These are phyloP conservation scores for Silurus lanzhouensis DNA, from an alignment of 2,797 vertebrate genomes.

Conservation along the genomic window DNA sequence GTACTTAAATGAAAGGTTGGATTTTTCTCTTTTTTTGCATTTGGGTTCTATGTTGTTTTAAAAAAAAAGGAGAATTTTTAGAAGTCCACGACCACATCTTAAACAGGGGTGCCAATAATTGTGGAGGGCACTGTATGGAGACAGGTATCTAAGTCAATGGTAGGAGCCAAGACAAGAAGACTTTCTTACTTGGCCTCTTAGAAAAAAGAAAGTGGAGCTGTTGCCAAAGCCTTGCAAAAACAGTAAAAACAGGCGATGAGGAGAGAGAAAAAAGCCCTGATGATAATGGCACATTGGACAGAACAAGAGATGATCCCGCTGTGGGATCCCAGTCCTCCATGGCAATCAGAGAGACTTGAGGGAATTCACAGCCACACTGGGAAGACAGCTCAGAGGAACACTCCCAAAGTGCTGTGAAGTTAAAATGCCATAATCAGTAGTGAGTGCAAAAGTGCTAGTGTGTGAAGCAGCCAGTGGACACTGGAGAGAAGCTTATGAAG, in stretches of 20 bases:
- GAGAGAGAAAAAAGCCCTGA: neutral
- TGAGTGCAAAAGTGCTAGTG: slow-evolving; percentile 21
- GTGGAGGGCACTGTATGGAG: no score
- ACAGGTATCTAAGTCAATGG: slow-evolving; percentile 62
- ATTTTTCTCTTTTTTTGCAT: no score
- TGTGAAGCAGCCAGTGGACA: slow-evolving; percentile 20
- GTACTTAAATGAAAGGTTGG: no score
- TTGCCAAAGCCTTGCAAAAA: neutral
- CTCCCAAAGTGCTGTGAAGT: slow-evolving; percentile 27
- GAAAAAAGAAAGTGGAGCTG: slow-evolving; percentile 11
- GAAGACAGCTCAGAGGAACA: slow-evolving; percentile 40
- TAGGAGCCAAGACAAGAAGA: slow-evolving; percentile 59
- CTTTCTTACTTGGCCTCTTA: neutral
- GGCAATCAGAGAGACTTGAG: slow-evolving; percentile 40
- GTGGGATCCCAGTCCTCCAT: slow-evolving; percentile 38
- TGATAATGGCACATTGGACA: slow-evolving; percentile 39
- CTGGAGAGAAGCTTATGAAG: slow-evolving; percentile 35
- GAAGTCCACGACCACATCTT: no score
- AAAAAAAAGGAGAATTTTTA: no score
- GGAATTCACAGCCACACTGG: slow-evolving; percentile 38
- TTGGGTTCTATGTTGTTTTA: no score
- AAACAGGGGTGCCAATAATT: no score
- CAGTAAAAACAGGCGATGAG: neutral
- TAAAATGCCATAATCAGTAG: slow-evolving; percentile 46
- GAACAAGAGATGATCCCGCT: slow-evolving; percentile 29